Evolutionary conservation across 2,797 vertebrate species (phyloP).

Genomic region (Ambastaia sidthimunki): DNA sequence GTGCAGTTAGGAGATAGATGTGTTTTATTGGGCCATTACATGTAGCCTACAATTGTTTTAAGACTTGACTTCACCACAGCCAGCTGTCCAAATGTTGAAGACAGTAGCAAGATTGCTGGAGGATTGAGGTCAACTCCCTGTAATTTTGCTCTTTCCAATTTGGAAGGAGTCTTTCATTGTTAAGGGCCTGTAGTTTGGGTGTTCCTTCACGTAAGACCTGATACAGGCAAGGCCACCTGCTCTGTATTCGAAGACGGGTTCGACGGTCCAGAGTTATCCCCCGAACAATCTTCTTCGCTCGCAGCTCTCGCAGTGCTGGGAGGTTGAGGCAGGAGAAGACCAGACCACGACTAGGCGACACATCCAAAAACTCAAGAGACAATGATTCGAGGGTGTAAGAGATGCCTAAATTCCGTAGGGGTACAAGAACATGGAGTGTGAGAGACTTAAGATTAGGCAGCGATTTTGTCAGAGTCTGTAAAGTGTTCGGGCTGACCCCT

Average conservation of each 20-base stretch:
- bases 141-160: constrained; percentile 79
- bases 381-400: constrained; percentile 83
- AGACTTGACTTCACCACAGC: constrained; percentile 76
- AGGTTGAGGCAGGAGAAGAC: constrained; percentile 83
- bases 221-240: constrained; percentile 84
- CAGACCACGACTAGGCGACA: constrained; percentile 82
- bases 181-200: constrained; percentile 81
- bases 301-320: constrained; percentile 79
- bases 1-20: neutral
- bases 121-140: constrained; percentile 77
- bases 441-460: constrained; percentile 82
- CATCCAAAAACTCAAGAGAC: constrained; percentile 82
- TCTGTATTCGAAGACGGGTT: constrained; percentile 81
- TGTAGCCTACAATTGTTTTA: constrained; percentile 6
- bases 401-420: constrained; percentile 82
- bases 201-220: constrained; percentile 81
- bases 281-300: constrained; percentile 83
- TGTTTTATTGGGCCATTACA: constrained; percentile 64
- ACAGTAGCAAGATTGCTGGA: constrained; percentile 84
- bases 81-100: constrained; percentile 85
- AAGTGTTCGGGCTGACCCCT: constrained; percentile 78
- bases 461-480: constrained; percentile 78
- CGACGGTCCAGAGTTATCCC: constrained; percentile 83
- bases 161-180: constrained; percentile 81
- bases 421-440: constrained; percentile 83